phyloP scores from a whole-genome alignment of 2,888 invertebrate species.

The Eupithecia subumbrata region DNA sequence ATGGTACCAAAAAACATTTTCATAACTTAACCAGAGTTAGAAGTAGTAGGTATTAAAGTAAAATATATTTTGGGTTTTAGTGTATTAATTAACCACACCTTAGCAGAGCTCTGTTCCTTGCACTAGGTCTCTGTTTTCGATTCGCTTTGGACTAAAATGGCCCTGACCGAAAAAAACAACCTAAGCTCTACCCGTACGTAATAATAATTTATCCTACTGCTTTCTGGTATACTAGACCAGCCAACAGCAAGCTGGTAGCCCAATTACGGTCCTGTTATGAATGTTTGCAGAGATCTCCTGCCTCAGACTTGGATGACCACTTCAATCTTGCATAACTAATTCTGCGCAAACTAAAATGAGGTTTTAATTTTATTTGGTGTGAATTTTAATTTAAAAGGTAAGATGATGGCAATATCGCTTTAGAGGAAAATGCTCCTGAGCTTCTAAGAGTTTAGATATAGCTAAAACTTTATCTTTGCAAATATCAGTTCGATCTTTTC shows the following conservation, averaged over 20 bases:
- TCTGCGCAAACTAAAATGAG: constrained; percentile 72
- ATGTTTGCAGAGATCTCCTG: constrained; percentile 75
- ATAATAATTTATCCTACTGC: constrained; percentile 1
- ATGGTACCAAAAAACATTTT: no score
- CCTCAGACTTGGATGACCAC: constrained; percentile 76
- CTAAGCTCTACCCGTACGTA: no score
- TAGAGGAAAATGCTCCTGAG: background rate
- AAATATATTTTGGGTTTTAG: no score
- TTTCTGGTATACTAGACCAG: background rate
- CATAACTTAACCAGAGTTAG: no score
- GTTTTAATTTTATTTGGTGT: constrained; percentile 2
- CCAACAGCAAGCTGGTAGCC: constrained; percentile 43
- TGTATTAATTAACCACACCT: no score
- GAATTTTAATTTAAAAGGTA: background rate
- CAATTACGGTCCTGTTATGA: constrained; percentile 67
- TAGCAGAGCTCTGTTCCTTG: no score
- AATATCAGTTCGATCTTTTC: no score
- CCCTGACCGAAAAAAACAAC: no score
- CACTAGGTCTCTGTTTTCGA: no score
- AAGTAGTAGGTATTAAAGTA: no score
- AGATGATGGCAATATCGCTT: background rate
- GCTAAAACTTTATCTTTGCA: no score
- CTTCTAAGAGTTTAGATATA: background rate
- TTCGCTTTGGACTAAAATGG: no score
- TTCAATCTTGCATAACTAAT: constrained; percentile 82